Base-by-base conservation (phyloP, 2,113 vertebrate genomes). In the Megatriorchis doriae region DNA sequence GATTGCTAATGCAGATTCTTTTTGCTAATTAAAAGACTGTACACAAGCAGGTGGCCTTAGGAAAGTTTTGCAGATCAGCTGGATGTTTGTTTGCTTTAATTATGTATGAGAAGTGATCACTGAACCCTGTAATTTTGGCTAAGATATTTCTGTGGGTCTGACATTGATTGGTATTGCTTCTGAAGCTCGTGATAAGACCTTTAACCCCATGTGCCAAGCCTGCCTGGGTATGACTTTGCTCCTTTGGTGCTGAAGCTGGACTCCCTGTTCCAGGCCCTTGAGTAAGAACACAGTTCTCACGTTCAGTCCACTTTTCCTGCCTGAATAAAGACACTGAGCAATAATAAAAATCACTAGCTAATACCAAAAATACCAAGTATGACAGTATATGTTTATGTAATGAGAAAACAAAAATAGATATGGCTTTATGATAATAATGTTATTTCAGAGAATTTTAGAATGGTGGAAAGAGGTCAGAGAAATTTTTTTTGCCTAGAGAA, bases 81-180 rank as follows among this genome's bases (percentile, higher is more conserved):
- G 42, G 61, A 38, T 85, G 45, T 63, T 62, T 63, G 34, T 90
- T 96, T 96, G 50, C 55, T 82, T 75, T 91, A 91, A 93, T 90
- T 93, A 87, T 59, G 50, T 75, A 16, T 84, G 48, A 94, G 58
- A 75, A 92, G 89, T 48, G 42, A 63, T 32, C 68, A 34, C 0
- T 94, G 86, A 90, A 81, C 73, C 78, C 48, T 83, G 84, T 67
- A 59, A 32, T 93, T 89, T 86, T 81, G 56, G 91, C 94, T 56
- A 45, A 56, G 56, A 63, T 59, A 71, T 61, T 92, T 90, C 70
- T 67, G 27, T 62, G 88, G 20, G 47, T 78, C 65, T 96, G 94
- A 95, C 96, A 52, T 93, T 96, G 95, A 97, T 78, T 85, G 63
- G 82, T 97, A 97, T 95, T 96, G 63, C 67, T 96, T 90, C 68